Conservation (phyloP, 2,797 vertebrate species). For the Karalla daura region DNA sequence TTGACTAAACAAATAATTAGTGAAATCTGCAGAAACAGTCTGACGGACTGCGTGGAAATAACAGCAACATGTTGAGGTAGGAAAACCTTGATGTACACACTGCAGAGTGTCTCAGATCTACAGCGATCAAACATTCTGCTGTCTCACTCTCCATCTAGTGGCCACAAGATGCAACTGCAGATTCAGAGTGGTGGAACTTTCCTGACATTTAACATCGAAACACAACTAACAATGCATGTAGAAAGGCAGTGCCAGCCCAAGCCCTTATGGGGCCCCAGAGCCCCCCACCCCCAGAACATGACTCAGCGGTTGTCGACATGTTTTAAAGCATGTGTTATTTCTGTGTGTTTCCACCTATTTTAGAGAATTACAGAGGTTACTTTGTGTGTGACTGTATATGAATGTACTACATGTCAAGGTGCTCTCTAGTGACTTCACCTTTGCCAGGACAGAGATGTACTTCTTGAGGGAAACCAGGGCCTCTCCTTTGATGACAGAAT, state of each 20-base stretch:
- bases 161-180: conserved; percentile 55
- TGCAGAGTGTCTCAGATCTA: conserved; percentile 1
- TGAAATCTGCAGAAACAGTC: not conserved
- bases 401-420: not conserved
- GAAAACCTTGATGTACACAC: not conserved
- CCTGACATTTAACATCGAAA: too few species aligned
- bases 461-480: conserved; percentile 83
- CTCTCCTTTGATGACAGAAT: conserved; percentile 76
- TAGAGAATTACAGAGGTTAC: not conserved
- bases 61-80: not conserved
- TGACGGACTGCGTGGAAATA: not conserved
- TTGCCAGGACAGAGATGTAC: conserved; percentile 84
- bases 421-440: conserved; percentile 82
- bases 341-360: too few species aligned
- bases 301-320: too few species aligned
- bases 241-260: too few species aligned
- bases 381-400: not conserved
- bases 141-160: conserved; percentile 82
- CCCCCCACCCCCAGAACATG: too few species aligned
- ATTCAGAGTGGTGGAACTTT: too few species aligned
- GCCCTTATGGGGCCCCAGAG: too few species aligned
- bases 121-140: conserved; percentile 35
- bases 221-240: too few species aligned
- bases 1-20: conserved; percentile 6
- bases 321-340: too few species aligned